Evolutionary conservation across 2,888 invertebrate genomes (phyloP), one percentile per base, ranked within the genome.

Genomic region (Apodemia zela): DNA sequence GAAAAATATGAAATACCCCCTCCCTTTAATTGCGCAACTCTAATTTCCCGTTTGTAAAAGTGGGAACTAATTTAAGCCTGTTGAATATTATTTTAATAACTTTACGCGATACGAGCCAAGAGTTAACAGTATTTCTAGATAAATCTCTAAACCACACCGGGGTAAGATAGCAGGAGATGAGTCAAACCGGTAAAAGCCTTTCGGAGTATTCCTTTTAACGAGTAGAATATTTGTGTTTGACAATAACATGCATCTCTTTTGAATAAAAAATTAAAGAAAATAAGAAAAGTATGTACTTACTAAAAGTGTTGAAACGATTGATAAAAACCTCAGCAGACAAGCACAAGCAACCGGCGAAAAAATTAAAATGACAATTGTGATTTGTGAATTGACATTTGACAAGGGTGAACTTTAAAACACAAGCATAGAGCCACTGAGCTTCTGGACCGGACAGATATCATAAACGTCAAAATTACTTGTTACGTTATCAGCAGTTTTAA

Each of bases 91-190:
- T 45, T 45, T 45, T 45, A 10, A n/a, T 11, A 38, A 13, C 3
- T 38, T 38, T 13, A 38, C 5, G 45, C 8, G 45, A 45, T n/a
- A 45, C 45, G 7, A 54, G 15, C 54, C 18, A 54, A 15, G 54
- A 54, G 25, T 25, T 18, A 54, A 6, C 54, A 21, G 25, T 25
- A 54, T 54, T 42, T 25, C 54, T 25, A 54, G 54, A 54, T 25
- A 54, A 54, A 54, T 54, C 54, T 54, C 18, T n/a, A 6, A n/a
- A 45, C 45, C 45, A 45, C 45, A 45, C 45, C 45, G 45, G 45
- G 15, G 10, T 42, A 15, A 42, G 11, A 45, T 45, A 45, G 1
- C 45, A n/a, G 38, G 4, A 38, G 45, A 45, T 45, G n/a, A 45
- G n/a, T 45, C 45, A 45, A 45, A n/a, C 45, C 45, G 45, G 15